phyloP scores from a whole-genome alignment of 92 coral and sea anemone species.

The Parazoanthus darwini region DNA sequence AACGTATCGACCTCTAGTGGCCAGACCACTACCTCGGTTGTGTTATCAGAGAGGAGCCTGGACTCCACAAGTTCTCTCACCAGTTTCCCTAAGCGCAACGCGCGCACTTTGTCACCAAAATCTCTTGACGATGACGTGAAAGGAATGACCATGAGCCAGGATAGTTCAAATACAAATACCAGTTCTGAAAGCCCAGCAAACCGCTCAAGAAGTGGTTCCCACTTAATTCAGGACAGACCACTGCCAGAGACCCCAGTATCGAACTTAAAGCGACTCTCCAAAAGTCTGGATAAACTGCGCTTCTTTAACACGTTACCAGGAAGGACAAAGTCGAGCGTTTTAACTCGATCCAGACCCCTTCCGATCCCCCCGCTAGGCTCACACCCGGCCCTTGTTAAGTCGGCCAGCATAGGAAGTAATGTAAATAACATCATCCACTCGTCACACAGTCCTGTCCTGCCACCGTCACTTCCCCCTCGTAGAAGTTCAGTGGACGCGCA shows the following conservation, averaged over 20 bases:
- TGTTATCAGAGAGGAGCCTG: constrained; percentile 57
- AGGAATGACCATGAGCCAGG: constrained; percentile 9
- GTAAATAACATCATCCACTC: constrained; percentile 62
- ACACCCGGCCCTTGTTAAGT: constrained; percentile 64
- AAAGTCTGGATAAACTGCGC: constrained; percentile 81
- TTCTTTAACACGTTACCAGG: constrained; percentile 66
- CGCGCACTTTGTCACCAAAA: neutral
- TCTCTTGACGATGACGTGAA: neutral
- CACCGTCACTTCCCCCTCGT: constrained; percentile 58
- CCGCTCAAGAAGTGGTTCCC: constrained; percentile 74
- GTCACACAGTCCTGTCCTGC: constrained; percentile 28
- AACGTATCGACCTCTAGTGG: constrained; percentile 49
- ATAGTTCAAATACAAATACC: neutral
- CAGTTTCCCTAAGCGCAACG: constrained; percentile 28
- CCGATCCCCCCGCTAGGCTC: constrained; percentile 50
- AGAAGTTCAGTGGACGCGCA: constrained; percentile 61
- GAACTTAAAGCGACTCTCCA: constrained; percentile 70
- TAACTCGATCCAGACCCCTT: constrained; percentile 51
- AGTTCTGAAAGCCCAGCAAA: constrained; percentile 31
- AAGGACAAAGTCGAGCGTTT: constrained; percentile 43
- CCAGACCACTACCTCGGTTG: constrained; percentile 49
- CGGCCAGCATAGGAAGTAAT: constrained; percentile 81
- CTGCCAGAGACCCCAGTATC: constrained; percentile 77
- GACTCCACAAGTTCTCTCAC: constrained; percentile 50
- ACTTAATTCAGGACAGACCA: constrained; percentile 76